phyloP scores from a whole-genome alignment of 1,140 invertebrate genomes.

The Pogonus chalceus region DNA sequence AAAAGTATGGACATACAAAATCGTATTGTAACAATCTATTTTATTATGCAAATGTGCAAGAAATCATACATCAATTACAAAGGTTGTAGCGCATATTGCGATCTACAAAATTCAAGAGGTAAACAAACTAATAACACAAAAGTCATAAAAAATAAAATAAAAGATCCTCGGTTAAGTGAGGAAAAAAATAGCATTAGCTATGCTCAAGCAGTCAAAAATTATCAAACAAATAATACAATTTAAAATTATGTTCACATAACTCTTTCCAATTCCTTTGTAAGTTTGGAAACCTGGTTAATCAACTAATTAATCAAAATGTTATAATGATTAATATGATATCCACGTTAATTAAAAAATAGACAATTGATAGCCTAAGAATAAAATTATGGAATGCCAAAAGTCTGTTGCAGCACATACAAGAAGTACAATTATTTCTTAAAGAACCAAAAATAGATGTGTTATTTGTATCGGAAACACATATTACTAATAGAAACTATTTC shows the following conservation, averaged over 20 bases:
- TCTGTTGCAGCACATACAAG: constrained; percentile 14
- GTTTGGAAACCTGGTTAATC: constrained; percentile 11
- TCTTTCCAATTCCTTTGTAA: constrained; percentile 10
- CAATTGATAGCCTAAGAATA: constrained; percentile 13
- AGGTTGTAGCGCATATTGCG: constrained; percentile 26
- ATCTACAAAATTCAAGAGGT: constrained; percentile 15
- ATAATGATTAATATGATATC: constrained; percentile 18
- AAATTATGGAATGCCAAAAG: constrained; percentile 24
- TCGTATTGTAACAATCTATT: constrained; percentile 21
- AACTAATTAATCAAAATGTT: constrained; percentile 15
- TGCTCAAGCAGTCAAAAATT: constrained; percentile 2
- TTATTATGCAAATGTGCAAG: constrained; percentile 28
- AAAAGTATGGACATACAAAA: constrained; percentile 31
- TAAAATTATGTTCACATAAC: constrained; percentile 1
- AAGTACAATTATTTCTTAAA: constrained; percentile 19
- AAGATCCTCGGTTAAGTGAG: constrained; percentile 23
- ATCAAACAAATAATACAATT: not conserved
- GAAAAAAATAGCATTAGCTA: constrained; percentile 13
- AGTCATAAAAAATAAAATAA: constrained; percentile 13
- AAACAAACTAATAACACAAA: constrained; percentile 17
- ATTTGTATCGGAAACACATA: constrained; percentile 26
- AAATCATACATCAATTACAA: constrained; percentile 28
- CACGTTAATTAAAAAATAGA: constrained; percentile 18
- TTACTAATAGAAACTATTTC: constrained; percentile 17
- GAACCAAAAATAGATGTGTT: constrained; percentile 23